Base-by-base conservation (phyloP, 1,140 invertebrate genomes). In the Bombus superbus region DNA sequence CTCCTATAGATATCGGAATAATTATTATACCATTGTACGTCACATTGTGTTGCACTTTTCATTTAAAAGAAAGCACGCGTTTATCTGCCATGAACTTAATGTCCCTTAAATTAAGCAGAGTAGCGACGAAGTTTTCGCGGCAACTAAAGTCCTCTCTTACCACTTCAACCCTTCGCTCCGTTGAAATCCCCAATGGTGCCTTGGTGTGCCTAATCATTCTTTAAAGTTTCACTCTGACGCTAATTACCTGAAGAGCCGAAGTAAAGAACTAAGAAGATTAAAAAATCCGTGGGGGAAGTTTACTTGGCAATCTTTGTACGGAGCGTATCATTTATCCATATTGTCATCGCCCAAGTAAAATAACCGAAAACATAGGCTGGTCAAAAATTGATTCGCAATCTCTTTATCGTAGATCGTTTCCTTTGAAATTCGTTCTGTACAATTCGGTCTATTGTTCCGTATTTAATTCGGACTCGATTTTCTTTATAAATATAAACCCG, bases 151-250 rank as follows among this genome's bases (percentile, higher is more conserved):
- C 85, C 66, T 66, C 82, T 42, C 74, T 79, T 74, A 22, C 44
- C 59, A 35, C 69, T 83, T 86, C 86, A 80, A 82, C 85, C 81
- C 88, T 89, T 89, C 83, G 57, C 68, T 84, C 44, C 77, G 83
- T 76, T 88, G 85, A 89, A 89, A 91, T 88, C 83, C 74, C 75
- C 75, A 66, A 84, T 84, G 81, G 64, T 77, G 75, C 32, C 57
- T 64, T 47, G 47, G 69, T 74, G 75, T 80, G 84, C 79, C 86
- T 91, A 91, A 93, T 92, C 90, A 91, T 92, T 93, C 86, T 92
- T 92, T 85, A 83, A 91, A 92, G 86, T 92, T 93, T 90, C 75
- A 90, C 88, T 88, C 83, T 85, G 83, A 86, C 74, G 83, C 85
- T 93, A 93, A 93, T 93, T 92, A 93, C 81, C 81, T 42, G 77